phyloP scores from a whole-genome alignment of 2,888 invertebrate species.

The Idaea dimidiata region DNA sequence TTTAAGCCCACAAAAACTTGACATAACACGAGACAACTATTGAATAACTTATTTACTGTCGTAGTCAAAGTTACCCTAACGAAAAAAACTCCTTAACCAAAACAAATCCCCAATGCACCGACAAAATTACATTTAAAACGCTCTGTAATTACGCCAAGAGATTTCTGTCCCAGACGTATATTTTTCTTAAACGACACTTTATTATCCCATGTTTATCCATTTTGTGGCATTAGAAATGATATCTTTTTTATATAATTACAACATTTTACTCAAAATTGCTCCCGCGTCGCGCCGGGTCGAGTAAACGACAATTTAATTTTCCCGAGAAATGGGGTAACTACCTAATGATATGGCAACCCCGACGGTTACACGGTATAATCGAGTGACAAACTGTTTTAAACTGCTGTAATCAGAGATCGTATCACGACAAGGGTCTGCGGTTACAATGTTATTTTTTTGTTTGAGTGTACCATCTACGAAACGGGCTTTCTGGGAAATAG shows the following conservation, averaged over 20 bases:
- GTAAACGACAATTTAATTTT: slow-evolving; percentile 73
- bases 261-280: slow-evolving; percentile 62
- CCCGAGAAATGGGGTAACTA: slow-evolving; percentile 54
- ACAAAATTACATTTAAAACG: slow-evolving; percentile 49
- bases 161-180: slow-evolving; percentile 54
- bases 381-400: slow-evolving; percentile 75
- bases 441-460: slow-evolving; percentile 29
- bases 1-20: too few relatives aligned
- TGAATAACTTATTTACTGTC: slow-evolving; percentile 17
- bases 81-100: slow-evolving; percentile 28
- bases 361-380: slow-evolving; percentile 67
- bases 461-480: not conserved
- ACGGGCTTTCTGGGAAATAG: not conserved
- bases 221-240: slow-evolving; percentile 72
- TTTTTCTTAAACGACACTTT: slow-evolving; percentile 79
- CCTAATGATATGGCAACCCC: slow-evolving; percentile 61
- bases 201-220: slow-evolving; percentile 71
- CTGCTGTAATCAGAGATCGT: slow-evolving; percentile 55
- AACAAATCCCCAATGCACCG: slow-evolving; percentile 27
- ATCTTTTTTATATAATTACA: slow-evolving; percentile 54
- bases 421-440: slow-evolving; percentile 37
- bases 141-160: slow-evolving; percentile 51
- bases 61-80: slow-evolving; percentile 19
- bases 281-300: slow-evolving; percentile 52
- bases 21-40: not conserved